Base-by-base conservation (phyloP, 2,888 invertebrate genomes). In the Eugnorisma glareosa region DNA sequence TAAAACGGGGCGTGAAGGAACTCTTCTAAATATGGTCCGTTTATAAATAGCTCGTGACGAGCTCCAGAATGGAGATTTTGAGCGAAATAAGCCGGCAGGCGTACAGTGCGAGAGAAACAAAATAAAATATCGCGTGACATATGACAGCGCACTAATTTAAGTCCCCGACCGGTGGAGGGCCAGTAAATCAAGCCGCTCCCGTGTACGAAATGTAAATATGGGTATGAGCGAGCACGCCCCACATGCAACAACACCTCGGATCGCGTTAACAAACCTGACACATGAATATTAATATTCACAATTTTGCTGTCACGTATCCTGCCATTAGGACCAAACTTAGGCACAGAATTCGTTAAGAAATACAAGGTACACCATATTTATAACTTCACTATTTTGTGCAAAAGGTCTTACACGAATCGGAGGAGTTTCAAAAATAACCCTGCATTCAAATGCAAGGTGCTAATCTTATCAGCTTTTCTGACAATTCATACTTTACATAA, bases 141-240 rank as follows among this genome's bases (percentile, higher is more conserved):
- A 94, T 93, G 94, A 94, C 94, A 93, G 92, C 91, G 92, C 93
- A 94, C 94, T 95, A 95, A 96, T 95, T 96, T 94, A 96, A 94
- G 91, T 93, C 92, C 92, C 94, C 93, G 92, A 92, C 88, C 91
- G 91, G 88, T 91, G 89, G 91, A 92, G 93, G 91, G 91, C 88
- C 93, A 85, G 93, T 96, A 95, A 95, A 96, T 96, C 95, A 96
- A 92, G 95, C 93, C 94, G 93, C 94, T 94, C 94, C 95, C 91
- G 94, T 90, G 89, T 93, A 93, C 92, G 92, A 92, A 93, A 94
- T 93, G 93, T 94, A 94, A 95, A 95, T 95, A 93, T 86, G 90
- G 86, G 85, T 91, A 94, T 93, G 94, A 92, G 89, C 90, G 91
- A 93, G 92, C 94, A 94, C 94, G 93, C 92, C 93, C 91, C 89